Base-by-base conservation (phyloP, 2,797 vertebrate species). In the Coendou prehensilis region DNA sequence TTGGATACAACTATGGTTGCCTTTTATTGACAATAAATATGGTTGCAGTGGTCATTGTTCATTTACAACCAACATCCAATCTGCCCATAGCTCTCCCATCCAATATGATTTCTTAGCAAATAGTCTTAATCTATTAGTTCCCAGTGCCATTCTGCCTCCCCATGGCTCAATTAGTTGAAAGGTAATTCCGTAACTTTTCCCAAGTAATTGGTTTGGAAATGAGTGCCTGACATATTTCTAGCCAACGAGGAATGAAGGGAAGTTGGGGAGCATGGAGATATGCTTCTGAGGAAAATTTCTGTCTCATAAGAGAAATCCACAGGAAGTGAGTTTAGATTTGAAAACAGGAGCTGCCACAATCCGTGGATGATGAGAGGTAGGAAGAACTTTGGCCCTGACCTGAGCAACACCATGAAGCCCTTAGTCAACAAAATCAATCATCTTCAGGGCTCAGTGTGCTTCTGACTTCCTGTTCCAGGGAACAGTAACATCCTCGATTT, bases 401-500 rank as follows among this genome's bases (percentile, higher is more conserved):
- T 76, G 54, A 82, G 54, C 22, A 83, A 11, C 17, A n/a, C 13
- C 37, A 26, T 57, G 84, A 83, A 75, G 56, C 59, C n/a, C 3
- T 67, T 64, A 52, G 22, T 85, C 57, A 57, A 45, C 33, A 3
- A 47, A 89, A 76, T 50, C 52, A 73, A 30, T 81, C 69, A 56
- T 79, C 45, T 61, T 59, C 22, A 45, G 61, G 79, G 30, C 69
- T 79, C 13, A n/a, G 54, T 59, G 18, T 89, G 30, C 61, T 56
- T 97, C 69, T 76, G 41, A 81, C n/a, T 83, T 93, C 23, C 54
- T 71, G 28, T 87, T 57, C 81, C 26, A 23, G 33, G 47, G 45
- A 37, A 84, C 33, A 61, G 87, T 89, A 64, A 88, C 92, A 83
- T 61, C 45, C 75, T 95, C 92, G 83, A 37, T 87, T 87, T 73